phyloP scores from a whole-genome alignment of 92 coral and sea anemone species.

The Anthopleura xanthogrammica region DNA sequence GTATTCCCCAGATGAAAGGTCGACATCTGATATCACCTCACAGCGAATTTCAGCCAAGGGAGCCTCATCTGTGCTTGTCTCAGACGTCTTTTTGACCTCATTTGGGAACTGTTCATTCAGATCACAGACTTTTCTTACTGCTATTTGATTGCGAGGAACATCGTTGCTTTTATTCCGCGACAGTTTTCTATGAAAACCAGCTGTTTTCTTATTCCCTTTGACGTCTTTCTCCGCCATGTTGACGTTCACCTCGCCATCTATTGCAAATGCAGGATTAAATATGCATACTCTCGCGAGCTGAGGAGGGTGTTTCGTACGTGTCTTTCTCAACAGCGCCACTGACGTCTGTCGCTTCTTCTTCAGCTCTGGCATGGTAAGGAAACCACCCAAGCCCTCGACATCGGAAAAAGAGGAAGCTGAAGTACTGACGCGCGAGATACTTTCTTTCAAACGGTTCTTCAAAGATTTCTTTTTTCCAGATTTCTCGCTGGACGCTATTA shows the following conservation, averaged over 20 bases:
- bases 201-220: neutral
- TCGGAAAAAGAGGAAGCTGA: constrained; percentile 18
- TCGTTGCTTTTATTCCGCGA: neutral
- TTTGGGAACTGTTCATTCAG: neutral
- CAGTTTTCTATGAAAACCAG: neutral
- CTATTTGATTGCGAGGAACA: neutral
- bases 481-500: neutral
- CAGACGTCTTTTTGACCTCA: neutral
- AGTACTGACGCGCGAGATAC: neutral
- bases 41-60: neutral
- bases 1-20: neutral
- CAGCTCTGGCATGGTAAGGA: constrained; percentile 74
- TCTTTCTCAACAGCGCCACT: constrained; percentile 40
- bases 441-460: neutral
- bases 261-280: constrained; percentile 25
- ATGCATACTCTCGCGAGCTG: neutral
- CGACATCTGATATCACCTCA: neutral
- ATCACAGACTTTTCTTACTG: neutral
- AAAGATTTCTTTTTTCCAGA: neutral
- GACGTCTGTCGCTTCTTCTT: constrained; percentile 68
- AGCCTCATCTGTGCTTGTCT: neutral
- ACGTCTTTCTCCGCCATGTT: neutral
- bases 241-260: neutral
- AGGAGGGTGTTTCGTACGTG: constrained; percentile 27
- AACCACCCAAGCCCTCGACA: neutral